Evolutionary conservation across 2,797 vertebrate species (phyloP).

Genomic region (Danio albolineatus): DNA sequence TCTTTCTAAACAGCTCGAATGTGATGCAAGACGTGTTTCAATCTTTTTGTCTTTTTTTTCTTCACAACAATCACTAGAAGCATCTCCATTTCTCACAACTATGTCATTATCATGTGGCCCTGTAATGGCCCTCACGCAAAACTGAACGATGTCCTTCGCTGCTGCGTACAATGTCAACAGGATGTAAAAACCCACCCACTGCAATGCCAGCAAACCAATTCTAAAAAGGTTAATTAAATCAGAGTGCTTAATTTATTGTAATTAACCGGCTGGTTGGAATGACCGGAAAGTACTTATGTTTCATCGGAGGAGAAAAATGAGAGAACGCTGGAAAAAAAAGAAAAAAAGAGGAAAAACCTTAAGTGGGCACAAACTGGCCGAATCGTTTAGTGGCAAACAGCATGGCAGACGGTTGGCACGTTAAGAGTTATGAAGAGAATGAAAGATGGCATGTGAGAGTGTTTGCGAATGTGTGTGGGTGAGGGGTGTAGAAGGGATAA

Average conservation of each 20-base stretch:
- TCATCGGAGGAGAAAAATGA: constrained; percentile 44
- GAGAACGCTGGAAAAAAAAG: constrained; percentile 35
- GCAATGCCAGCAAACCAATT: constrained; percentile 69
- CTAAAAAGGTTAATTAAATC: constrained; percentile 69
- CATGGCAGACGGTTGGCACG: constrained; percentile 34
- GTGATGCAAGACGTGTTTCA: background rate
- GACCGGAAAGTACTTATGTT: constrained; percentile 46
- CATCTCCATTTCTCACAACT: background rate
- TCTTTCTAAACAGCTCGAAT: background rate
- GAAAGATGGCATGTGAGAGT: constrained; percentile 9
- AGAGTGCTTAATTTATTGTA: constrained; percentile 63
- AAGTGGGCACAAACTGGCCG: constrained; percentile 17
- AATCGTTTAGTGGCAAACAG: constrained; percentile 11
- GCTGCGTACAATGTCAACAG: constrained; percentile 54
- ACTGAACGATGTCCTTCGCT: constrained; percentile 53
- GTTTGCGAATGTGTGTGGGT: constrained; percentile 26
- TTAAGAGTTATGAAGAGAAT: constrained; percentile 31
- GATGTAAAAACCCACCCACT: constrained; percentile 65
- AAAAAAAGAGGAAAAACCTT: constrained; percentile 4
- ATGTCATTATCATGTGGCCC: constrained; percentile 12
- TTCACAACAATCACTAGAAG: background rate
- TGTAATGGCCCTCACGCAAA: background rate
- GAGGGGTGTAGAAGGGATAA: constrained; percentile 14
- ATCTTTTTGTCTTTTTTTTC: background rate
- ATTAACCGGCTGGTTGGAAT: constrained; percentile 60